Percentiles rank a stretch among this genome's conserved stretches.
Evolutionary conservation across 2,797 vertebrate genomes (phyloP).

Genomic region (Antrozous pallidus): DNA sequence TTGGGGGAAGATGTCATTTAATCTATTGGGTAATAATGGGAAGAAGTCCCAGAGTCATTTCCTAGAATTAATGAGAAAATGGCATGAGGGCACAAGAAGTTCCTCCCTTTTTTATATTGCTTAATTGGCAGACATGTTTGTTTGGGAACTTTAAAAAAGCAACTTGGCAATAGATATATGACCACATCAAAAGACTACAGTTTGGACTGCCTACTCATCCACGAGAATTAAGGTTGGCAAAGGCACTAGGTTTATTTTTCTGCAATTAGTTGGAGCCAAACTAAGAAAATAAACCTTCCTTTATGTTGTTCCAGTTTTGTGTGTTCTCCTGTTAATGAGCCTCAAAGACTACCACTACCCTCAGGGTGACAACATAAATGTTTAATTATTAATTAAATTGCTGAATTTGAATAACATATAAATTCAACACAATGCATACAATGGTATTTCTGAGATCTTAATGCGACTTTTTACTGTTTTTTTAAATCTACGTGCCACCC

Average conservation of each 20-base stretch:
- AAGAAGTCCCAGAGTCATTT: slow-evolving; percentile 31
- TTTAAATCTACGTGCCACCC: slow-evolving; percentile 17
- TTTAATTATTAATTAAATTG: slow-evolving; percentile 64
- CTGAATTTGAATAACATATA: slow-evolving; percentile 57
- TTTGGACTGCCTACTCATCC: not conserved
- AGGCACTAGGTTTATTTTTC: slow-evolving; percentile 53
- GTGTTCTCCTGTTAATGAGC: slow-evolving; percentile 46
- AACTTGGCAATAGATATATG: slow-evolving; percentile 55
- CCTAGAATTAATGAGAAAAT: slow-evolving; percentile 56
- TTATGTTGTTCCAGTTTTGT: slow-evolving; percentile 46
- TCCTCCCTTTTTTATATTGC: slow-evolving; percentile 44
- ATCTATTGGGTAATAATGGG: slow-evolving; percentile 36
- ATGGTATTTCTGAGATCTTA: slow-evolving; percentile 40
- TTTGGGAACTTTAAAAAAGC: slow-evolving; percentile 58
- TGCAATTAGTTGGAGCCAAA: not conserved
- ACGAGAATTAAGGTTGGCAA: slow-evolving; percentile 50
- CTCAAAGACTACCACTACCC: not conserved
- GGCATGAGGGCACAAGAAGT: not conserved
- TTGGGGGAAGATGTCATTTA: not conserved
- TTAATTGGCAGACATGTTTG: slow-evolving; percentile 64
- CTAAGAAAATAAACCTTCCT: slow-evolving; percentile 37
- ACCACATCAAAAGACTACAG: not conserved
- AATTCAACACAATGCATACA: not conserved
- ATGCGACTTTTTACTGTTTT: slow-evolving; percentile 6
- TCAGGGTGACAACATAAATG: slow-evolving; percentile 44